A percentile compares a stretch with the other conserved stretches of the same genome.
Evolutionary conservation across 2,888 invertebrate species (phyloP).

Genomic region (Zele albiditarsus): DNA sequence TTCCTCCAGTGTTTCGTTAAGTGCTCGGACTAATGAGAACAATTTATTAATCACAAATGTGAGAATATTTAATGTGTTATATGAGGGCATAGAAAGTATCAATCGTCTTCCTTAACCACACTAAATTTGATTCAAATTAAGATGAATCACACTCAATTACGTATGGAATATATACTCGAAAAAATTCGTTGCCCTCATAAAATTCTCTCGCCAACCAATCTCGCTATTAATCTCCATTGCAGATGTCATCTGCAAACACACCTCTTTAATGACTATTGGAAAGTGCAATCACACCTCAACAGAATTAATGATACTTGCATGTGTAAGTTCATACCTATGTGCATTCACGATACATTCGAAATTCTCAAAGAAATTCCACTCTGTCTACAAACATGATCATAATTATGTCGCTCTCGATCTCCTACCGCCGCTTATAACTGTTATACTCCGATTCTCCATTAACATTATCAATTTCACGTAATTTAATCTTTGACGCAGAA

Average conservation of each 20-base stretch:
- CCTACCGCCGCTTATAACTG: not conserved
- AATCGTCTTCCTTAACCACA: not conserved
- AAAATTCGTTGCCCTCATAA: not conserved
- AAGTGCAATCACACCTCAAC: slow-evolving; percentile 46
- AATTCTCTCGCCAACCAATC: slow-evolving; percentile 5
- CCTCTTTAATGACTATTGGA: slow-evolving; percentile 40
- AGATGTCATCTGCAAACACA: not conserved
- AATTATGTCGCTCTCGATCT: slow-evolving; percentile 43
- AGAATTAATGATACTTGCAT: slow-evolving; percentile 41
- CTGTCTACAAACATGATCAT: slow-evolving; percentile 36
- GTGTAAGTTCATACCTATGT: slow-evolving; percentile 38
- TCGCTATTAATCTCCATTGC: slow-evolving; percentile 19
- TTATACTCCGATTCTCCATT: slow-evolving; percentile 24
- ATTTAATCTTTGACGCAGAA: slow-evolving; percentile 41
- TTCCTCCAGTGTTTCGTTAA: no score
- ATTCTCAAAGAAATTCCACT: slow-evolving; percentile 10
- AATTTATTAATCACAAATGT: not conserved
- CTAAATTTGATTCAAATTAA: not conserved
- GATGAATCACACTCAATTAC: slow-evolving; percentile 3
- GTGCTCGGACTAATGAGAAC: no score
- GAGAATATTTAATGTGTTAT: not conserved
- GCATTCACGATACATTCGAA: not conserved
- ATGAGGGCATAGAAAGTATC: not conserved
- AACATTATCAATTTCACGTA: slow-evolving; percentile 47
- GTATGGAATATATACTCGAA: not conserved